phyloP scores from a whole-genome alignment of 2,888 invertebrate genomes.

The Eupithecia subumbrata region DNA sequence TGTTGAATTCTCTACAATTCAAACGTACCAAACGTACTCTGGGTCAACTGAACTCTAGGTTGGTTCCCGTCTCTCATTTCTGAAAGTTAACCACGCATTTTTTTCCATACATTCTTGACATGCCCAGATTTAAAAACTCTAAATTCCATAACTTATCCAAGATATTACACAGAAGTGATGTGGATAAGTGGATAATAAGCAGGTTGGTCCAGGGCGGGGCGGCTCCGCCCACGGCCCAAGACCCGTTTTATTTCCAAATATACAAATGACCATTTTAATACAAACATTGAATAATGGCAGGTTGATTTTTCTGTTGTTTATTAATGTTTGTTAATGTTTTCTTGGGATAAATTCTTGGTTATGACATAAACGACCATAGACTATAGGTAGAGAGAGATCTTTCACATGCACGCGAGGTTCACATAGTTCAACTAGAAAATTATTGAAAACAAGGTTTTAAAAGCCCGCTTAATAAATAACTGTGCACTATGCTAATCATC shows the following conservation, averaged over 20 bases:
- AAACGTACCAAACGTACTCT: background rate
- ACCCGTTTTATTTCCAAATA: slow-evolving; percentile 56
- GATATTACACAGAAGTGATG: slow-evolving; percentile 79
- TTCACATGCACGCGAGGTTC: background rate
- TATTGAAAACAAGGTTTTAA: background rate
- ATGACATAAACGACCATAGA: background rate
- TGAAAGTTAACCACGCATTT: background rate
- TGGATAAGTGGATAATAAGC: slow-evolving; percentile 79
- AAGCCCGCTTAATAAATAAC: background rate
- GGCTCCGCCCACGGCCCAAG: slow-evolving; percentile 68
- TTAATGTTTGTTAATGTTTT: background rate
- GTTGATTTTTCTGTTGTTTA: slow-evolving; percentile 17
- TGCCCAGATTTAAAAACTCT: background rate
- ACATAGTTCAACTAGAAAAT: background rate
- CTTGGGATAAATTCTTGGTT: background rate
- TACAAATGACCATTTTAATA: slow-evolving; percentile 29
- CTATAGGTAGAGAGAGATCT: background rate
- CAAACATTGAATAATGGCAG: slow-evolving; percentile 43
- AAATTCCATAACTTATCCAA: slow-evolving; percentile 42
- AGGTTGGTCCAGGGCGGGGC: slow-evolving; percentile 71
- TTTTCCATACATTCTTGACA: slow-evolving; percentile 10
- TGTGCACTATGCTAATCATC: background rate
- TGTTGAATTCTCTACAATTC: background rate
- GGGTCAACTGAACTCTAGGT: no score
- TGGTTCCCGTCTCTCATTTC: background rate